Base-by-base conservation (phyloP, 2,113 vertebrate species). In the Phylloscopus whistleri region DNA sequence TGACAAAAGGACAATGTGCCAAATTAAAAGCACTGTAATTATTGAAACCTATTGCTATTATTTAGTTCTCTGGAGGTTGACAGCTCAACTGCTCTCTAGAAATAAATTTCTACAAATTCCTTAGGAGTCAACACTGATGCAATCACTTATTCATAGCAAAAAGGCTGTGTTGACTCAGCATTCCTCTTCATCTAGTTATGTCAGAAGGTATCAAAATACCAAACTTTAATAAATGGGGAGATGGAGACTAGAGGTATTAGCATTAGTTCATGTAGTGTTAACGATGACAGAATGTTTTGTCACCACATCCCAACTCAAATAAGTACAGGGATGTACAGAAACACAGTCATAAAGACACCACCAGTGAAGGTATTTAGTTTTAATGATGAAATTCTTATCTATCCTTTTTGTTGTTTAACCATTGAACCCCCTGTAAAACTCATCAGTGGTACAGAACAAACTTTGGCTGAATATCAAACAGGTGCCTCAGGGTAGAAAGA, bases 1-100 rank as follows among this genome's bases (percentile, higher is more conserved):
- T 49, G 78, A 85, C 41, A 90, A 79, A 91, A 83, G 48, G 33
- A 83, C 79, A 86, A 48, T 3, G 19, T 48, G 15, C 52, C 43
- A 93, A 70, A 93, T 92, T 88, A 93, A 91, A 94, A 90, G 68
- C 55, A 77, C 41, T 80, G 37, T 81, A 91, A 88, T 92, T 93
- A 67, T 58, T 43, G 56, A 85, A 90, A 80, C 19, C 69, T 79
- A 30, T 21, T 93, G 64, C 27, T 92, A 56, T 93, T 1, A 63
- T 88, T 91, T 78, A 43, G 30, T 26, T 55, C 35, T 88, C 59
- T 77, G 84, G 35, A 74, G 72, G 43, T 68, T 86, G 90, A 74
- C 70, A 96, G 56, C 69, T 89, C 81, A 69, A 7, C 67, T 70
- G 43, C 44, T 75, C 48, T 62, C 79, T 88, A 55, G 64, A 86